Base-by-base conservation (phyloP, 1,140 invertebrate genomes). In the Lucilia sericata region DNA sequence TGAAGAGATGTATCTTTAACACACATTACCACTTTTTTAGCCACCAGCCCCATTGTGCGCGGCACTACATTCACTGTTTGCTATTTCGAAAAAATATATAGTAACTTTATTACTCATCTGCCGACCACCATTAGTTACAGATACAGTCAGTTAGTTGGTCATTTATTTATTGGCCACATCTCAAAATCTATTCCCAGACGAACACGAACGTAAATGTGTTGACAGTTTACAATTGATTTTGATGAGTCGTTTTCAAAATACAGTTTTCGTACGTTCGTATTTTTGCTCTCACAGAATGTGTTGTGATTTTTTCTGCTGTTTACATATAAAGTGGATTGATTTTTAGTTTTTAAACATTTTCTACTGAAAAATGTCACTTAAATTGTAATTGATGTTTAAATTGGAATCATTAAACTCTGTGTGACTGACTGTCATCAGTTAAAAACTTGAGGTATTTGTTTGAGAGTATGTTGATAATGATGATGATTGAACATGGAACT, bases 201-300 rank as follows among this genome's bases (percentile, higher is more conserved):
- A 34, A 74, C 74, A 42, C 30, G 74, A 74, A 42, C 42, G 42
- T 42, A 42, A n/a, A 49, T 80, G 42, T 51, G 76, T 49, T 51
- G 76, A 80, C 76, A 80, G 42, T 21, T 80, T 80, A 12, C 42
- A 80, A 80, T 80, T 80, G 76, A 80, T 80, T 80, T 80, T 80
- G 76, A 80, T 80, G 76, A 70, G 76, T 55, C 51, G 13, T 55
- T 55, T 55, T 55, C 51, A 55, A 14, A 49, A 8, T 42, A 55
- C 51, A 55, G 12, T 55, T 12, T 13, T 12, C 12, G 10, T 13
- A 51, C 3, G 42, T 42, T 42, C 42, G 42, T 42, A 55, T 55
- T 55, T n/a, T 55, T 55, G 13, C 51, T 55, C 51, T 55, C 17
- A 55, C 42, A 42, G 42, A 55, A 55, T 55, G 51, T 42, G 5